Evolutionary conservation across 2,113 vertebrate genomes (phyloP).

Genomic region (Silurus meridionalis): DNA sequence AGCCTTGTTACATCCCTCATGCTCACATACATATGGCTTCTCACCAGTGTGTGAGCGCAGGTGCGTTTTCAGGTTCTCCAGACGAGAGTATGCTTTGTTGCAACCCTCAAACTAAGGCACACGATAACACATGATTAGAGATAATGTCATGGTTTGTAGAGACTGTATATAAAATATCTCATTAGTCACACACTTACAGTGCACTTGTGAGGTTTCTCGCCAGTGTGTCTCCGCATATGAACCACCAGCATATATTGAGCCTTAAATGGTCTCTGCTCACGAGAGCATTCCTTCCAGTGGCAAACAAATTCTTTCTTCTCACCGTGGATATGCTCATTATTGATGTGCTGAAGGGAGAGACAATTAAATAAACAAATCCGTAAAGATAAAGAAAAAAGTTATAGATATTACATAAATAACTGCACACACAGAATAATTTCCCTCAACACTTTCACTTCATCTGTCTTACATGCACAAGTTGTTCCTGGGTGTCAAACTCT

Average conservation of each 20-base stretch:
- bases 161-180: background rate
- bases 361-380: background rate
- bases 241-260: slow-evolving; percentile 99
- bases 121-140: slow-evolving; percentile 20
- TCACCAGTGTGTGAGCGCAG: slow-evolving; percentile 94
- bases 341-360: slow-evolving; percentile 86
- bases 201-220: slow-evolving; percentile 98
- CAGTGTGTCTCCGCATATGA: slow-evolving; percentile 96
- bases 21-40: slow-evolving; percentile 95
- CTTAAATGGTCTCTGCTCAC: slow-evolving; percentile 96
- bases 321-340: slow-evolving; percentile 96
- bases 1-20: slow-evolving; percentile 95
- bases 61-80: slow-evolving; percentile 97
- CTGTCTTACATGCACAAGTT: slow-evolving; percentile 89
- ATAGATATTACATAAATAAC: background rate
- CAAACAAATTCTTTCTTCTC: slow-evolving; percentile 99
- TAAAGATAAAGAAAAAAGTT: background rate
- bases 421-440: background rate
- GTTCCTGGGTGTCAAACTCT: slow-evolving; percentile 95
- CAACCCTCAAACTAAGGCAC: slow-evolving; percentile 91
- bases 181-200: slow-evolving; percentile 79
- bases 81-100: slow-evolving; percentile 95
- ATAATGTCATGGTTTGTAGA: background rate
- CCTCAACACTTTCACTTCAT: background rate
- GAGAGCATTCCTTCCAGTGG: slow-evolving; percentile 92